Base-by-base conservation (phyloP, 2,113 vertebrate genomes). In the Crypturellus undulatus region DNA sequence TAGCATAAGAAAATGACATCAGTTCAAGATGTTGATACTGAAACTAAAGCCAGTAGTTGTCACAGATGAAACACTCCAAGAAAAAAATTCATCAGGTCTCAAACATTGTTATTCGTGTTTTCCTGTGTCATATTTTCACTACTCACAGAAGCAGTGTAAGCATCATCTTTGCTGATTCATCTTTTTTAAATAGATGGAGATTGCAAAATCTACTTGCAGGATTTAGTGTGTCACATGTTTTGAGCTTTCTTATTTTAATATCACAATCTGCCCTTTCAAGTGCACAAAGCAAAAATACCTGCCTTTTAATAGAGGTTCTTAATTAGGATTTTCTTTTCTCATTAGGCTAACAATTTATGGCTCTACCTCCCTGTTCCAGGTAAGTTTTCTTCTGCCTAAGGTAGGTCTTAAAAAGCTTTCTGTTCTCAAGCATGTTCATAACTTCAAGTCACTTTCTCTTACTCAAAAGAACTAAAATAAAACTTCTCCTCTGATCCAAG, bases 301-400 rank as follows among this genome's bases (percentile, higher is more conserved):
- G 28, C 7, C 17, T 47, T 17, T 58, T 81, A 71, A 56, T 7
- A 10, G 12, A 75, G 12, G 25, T 2, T 92, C 86, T 62, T 56
- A 62, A 72, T 64, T n/a, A 58, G 17, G 3, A 32, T 1, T 52
- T 80, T 64, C 38, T 47, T 47, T 63, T 24, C 30, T 86, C 38
- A 45, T 8, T 79, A 69, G 5, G 7, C 32, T 4, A 1, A 26
- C 38, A 68, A 68, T 3, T 51, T 84, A 60, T 0, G 3, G 20
- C 69, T 60, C 19, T 84, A 69, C 22, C 67, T 91, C 21, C 28
- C 34, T 64, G 9, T 60, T 77, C 3, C 21, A 83, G 32, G 76
- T 5, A 10, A 72, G 4, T 28, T 71, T 28, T 75, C 42, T 87
- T 71, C 71, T 63, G 59, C 6, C 1, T 25, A 79, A 56, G 59